Evolutionary conservation across 2,888 invertebrate species (phyloP), one percentile per base, ranked within the genome.

Genomic region (Aricia artaxerxes): DNA sequence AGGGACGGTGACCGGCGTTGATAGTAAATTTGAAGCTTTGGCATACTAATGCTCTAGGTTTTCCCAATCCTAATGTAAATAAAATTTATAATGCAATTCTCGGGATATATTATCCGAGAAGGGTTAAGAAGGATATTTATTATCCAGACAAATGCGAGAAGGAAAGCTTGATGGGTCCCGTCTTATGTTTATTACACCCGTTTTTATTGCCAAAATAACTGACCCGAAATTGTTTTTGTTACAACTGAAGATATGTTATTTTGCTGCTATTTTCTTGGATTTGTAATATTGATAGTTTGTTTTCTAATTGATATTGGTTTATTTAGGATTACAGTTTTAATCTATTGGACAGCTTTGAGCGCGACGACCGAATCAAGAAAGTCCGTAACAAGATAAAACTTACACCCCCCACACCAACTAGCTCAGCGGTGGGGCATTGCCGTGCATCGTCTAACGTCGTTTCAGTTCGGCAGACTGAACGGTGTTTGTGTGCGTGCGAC

Each of bases 11-110:
- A 76, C 79, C 81, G 78, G 79, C 79, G 77, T 64, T 79, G 79
- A 80, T 81, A 79, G 73, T 79, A 79, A 80, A 79, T 81, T 82
- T 78, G 79, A 79, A 38, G 77, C 76, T 78, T 79, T 79, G 79
- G 77, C 72, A 79, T 79, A 78, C 73, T 80, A 82, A 80, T 80
- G 79, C 35, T 38, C 35, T 69, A 31, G 75, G 72, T 44, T 69
- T 78, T 76, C 78, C 75, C 61, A 53, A 60, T 61, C 78, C 40
- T 38, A 57, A 72, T 77, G 44, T 79, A 61, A 78, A 80, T 78
- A 64, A 77, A 75, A 79, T 80, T 80, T 79, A 79, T 78, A 73
- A 76, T 49, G 13, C 76, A 76, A 76, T 76, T 76, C 31, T 16
- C 6, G 7, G 57, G 31, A 76, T 76, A 31, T 76, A 76, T 76